Evolutionary conservation across 2,797 vertebrate species (phyloP).

Genomic region (Malacoraja senta): DNA sequence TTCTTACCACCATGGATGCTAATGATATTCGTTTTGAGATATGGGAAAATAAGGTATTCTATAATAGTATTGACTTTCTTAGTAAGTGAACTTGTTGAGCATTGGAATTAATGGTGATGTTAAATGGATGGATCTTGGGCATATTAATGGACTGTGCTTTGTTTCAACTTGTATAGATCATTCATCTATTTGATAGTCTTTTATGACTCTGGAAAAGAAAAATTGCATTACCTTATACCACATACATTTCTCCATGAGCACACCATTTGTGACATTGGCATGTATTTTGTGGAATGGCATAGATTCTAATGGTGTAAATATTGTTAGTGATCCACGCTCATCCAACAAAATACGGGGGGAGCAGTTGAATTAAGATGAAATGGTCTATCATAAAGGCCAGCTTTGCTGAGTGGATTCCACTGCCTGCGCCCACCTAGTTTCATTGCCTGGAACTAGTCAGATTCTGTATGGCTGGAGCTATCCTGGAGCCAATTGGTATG

Average conservation of each 20-base stretch:
- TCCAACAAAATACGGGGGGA: too few relatives aligned
- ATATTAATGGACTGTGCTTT: not conserved
- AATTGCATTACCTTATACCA: not conserved
- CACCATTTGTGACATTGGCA: not conserved
- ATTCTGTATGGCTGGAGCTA: too few relatives aligned
- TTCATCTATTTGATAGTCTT: not conserved
- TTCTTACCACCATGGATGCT: conserved; percentile 66
- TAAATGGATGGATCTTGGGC: not conserved
- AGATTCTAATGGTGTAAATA: too few relatives aligned
- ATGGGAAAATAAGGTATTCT: conserved; percentile 77
- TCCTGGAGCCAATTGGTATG: too few relatives aligned
- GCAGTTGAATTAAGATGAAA: too few relatives aligned
- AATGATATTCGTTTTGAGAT: conserved; percentile 63
- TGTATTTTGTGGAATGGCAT: too few relatives aligned
- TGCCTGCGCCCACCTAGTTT: too few relatives aligned
- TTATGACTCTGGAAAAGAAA: not conserved
- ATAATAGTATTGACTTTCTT: conserved; percentile 18
- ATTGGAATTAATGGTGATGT: not conserved
- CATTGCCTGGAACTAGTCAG: too few relatives aligned
- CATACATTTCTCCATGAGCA: not conserved
- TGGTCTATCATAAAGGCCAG: too few relatives aligned
- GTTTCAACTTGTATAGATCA: not conserved
- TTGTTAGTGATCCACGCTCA: too few relatives aligned
- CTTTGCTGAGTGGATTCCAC: too few relatives aligned
- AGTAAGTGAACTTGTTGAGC: not conserved